Percentiles rank a stretch among this genome's conserved stretches.
These are phyloP conservation scores for Digitonthophagus gazella DNA, from an alignment of 2,888 invertebrate species.

Conservation along the genomic window DNA sequence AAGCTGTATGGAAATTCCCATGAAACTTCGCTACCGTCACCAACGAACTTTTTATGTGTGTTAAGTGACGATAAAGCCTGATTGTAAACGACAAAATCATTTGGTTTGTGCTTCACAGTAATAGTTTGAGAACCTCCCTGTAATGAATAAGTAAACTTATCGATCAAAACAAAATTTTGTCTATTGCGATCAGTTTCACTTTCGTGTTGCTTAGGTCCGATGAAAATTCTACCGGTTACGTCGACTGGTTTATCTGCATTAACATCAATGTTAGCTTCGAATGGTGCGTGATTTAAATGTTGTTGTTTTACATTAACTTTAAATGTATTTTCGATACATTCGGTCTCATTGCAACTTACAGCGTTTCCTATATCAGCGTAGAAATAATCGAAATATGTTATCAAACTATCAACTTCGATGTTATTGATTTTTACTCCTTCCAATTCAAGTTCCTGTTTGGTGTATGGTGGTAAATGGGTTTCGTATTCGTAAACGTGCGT, in stretches of 20 bases:
- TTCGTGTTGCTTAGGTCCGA: conserved; percentile 65
- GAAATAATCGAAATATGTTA: conserved; percentile 68
- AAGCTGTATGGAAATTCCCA: conserved; percentile 68
- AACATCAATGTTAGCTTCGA: conserved; percentile 58
- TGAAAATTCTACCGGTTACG: conserved; percentile 64
- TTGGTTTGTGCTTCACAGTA: conserved; percentile 63
- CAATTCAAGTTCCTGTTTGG: conserved; percentile 58
- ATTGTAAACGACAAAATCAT: conserved; percentile 62
- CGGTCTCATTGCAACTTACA: conserved; percentile 53
- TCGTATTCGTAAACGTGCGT: conserved; percentile 61
- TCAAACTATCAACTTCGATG: conserved; percentile 63
- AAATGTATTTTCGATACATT: conserved; percentile 49
- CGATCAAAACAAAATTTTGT: conserved; percentile 64
- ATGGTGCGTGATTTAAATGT: conserved; percentile 65
- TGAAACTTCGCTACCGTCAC: conserved; percentile 58
- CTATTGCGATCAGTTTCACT: conserved; percentile 59
- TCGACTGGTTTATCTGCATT: conserved; percentile 58
- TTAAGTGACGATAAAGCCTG: conserved; percentile 58
- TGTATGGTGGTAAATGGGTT: conserved; percentile 54
- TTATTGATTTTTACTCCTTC: conserved; percentile 51
- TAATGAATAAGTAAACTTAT: conserved; percentile 60
- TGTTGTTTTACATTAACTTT: conserved; percentile 60
- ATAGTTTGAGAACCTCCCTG: conserved; percentile 59
- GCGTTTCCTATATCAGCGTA: conserved; percentile 61
- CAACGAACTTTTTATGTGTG: conserved; percentile 55